Base-by-base conservation (phyloP, 1,140 invertebrate species). In the Bathynomus jamesi region DNA sequence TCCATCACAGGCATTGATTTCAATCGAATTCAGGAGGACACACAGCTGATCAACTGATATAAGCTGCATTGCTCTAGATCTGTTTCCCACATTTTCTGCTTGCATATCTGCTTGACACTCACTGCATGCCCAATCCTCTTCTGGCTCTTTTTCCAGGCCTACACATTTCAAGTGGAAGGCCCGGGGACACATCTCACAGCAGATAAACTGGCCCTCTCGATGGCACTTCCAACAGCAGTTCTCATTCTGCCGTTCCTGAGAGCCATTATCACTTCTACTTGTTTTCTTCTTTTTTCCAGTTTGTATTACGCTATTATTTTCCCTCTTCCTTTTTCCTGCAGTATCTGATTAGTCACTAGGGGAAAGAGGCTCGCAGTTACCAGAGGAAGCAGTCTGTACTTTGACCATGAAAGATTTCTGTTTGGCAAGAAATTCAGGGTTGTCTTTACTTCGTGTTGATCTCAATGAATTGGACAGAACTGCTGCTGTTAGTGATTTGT, bases 151-250 rank as follows among this genome's bases (percentile, higher is more conserved):
- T 7, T 85, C 86, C 71, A 87, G 78, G 70, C 85, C 84, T 28
- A 90, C 81, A 83, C 94, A 96, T 79, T 87, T 89, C 3, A 85
- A 83, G 83, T 96, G 94, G 83, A 87, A 96, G 0, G 89, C 88
- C 10, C 94, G 84, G n/a, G 91, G 90, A 82, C 94, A 96, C 28
- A 89, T 87, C 72, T 88, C 89, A 81, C 94, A 96, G 21, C 86
- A 83, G 11, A 83, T 78, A 78, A 88, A 83, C 69, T 86, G 86
- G 0, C 87, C 87, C 65, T 89, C 87, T 74, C 87, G 87, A 72
- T 92, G 90, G 80, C 94, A 97, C 61, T 90, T 83, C 94, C 94
- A 97, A 81, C 94, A 97, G 79, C 89, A 96, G 61, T 85, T 85
- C 82, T 96, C 94, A 77, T 83, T 83, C n/a, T n/a, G n/a, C n/a